phyloP scores from a whole-genome alignment of 2,113 vertebrate genomes.

The Ariopsis seemanni region DNA sequence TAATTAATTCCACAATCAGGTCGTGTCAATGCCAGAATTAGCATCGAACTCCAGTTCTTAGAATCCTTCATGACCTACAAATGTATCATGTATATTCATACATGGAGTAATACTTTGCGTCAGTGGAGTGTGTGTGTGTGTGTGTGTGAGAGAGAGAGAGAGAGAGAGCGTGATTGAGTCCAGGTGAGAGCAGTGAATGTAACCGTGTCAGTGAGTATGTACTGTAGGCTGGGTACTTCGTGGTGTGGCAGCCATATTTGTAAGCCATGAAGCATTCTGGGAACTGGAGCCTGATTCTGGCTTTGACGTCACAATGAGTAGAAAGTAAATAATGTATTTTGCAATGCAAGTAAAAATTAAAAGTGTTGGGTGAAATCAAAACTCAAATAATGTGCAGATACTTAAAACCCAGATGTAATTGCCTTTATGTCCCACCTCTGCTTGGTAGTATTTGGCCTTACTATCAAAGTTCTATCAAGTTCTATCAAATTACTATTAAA shows the following conservation, averaged over 20 bases:
- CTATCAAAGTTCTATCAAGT: not conserved
- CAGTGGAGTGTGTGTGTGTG: not conserved
- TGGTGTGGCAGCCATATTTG: not conserved
- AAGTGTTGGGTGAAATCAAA: not conserved
- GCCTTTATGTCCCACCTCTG: not conserved
- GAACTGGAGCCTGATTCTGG: not conserved
- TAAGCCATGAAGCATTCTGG: not conserved
- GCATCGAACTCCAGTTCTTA: not conserved
- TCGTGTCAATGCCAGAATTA: not conserved
- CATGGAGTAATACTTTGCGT: not conserved
- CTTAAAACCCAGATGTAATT: not conserved
- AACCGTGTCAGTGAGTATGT: not conserved
- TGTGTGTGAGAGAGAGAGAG: not conserved
- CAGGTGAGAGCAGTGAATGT: not conserved
- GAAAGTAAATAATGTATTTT: not conserved
- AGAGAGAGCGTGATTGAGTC: not conserved
- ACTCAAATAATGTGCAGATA: not conserved
- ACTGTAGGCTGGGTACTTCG: not conserved
- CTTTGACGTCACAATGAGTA: not conserved
- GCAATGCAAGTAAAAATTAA: not conserved
- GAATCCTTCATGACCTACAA: too few species aligned
- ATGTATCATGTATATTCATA: not conserved
- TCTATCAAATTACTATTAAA: not conserved
- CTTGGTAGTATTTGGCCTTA: not conserved
- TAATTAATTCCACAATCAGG: not conserved